Percentiles rank a stretch among this genome's conserved stretches.
phyloP scores from a whole-genome alignment of 2,797 vertebrate genomes.

The Hybognathus amarus region DNA sequence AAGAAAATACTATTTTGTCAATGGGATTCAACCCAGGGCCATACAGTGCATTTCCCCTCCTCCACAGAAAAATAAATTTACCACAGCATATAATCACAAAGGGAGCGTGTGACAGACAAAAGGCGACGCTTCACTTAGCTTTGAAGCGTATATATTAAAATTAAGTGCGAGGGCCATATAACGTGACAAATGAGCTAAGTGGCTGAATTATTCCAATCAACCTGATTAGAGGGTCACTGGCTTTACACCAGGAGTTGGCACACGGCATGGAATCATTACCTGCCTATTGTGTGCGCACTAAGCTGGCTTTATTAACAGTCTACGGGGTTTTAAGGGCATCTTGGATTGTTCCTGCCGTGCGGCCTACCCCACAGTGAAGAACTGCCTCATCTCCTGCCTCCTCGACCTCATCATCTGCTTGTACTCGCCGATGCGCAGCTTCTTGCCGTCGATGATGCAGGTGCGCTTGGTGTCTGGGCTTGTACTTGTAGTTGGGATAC shows the following conservation, averaged over 20 bases:
- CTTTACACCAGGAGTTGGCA: slow-evolving; percentile 32
- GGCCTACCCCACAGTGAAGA: slow-evolving; percentile 97
- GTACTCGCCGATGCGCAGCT: slow-evolving; percentile 97
- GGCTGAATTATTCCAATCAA: slow-evolving; percentile 50
- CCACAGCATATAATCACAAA: slow-evolving; percentile 44
- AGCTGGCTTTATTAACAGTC: slow-evolving; percentile 25
- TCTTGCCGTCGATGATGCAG: slow-evolving; percentile 99
- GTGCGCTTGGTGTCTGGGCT: slow-evolving; percentile 98
- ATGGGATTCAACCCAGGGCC: slow-evolving; percentile 31
- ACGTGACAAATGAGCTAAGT: slow-evolving; percentile 49
- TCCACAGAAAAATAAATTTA: slow-evolving; percentile 33
- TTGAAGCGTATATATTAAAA: slow-evolving; percentile 46
- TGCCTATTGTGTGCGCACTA: slow-evolving; percentile 48
- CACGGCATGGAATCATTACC: slow-evolving; percentile 42
- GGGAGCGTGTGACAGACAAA: slow-evolving; percentile 31
- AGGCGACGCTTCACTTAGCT: slow-evolving; percentile 20
- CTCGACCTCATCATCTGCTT: slow-evolving; percentile 99
- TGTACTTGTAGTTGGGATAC: slow-evolving; percentile 99
- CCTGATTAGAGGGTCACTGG: slow-evolving; percentile 50
- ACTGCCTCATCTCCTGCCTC: slow-evolving; percentile 99
- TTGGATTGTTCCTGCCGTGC: slow-evolving; percentile 27
- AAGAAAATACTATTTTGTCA: slow-evolving; percentile 43
- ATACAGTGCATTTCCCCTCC: slow-evolving; percentile 7
- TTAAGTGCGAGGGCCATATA: slow-evolving; percentile 43
- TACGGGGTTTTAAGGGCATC: slow-evolving; percentile 7